Conservation (phyloP, 2,888 invertebrate species). For the Clostera curtula region DNA sequence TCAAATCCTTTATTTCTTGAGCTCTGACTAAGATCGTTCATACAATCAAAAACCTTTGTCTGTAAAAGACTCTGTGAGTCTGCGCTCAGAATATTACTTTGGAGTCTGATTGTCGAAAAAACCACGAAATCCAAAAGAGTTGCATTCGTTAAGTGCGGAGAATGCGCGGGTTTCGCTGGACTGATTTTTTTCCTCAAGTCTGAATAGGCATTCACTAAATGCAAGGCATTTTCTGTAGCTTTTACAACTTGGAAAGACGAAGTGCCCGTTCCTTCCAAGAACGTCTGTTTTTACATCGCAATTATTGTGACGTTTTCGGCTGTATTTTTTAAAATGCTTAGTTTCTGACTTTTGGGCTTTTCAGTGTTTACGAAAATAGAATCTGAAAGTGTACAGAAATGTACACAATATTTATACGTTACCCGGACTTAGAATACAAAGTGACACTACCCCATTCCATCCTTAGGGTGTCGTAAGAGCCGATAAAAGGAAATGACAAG, state of each 20-base stretch:
- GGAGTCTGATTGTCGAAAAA: conserved; percentile 65
- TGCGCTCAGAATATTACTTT: conserved; percentile 37
- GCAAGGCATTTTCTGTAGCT: conserved; percentile 60
- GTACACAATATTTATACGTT: no score
- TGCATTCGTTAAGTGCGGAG: conserved; percentile 63
- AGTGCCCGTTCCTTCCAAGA: conserved; percentile 61
- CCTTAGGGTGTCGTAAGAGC: no score
- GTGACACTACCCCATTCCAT: no score
- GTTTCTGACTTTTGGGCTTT: conserved; percentile 22
- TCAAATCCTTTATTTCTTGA: no score
- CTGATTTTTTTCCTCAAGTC: conserved; percentile 55
- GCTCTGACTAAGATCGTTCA: no score
- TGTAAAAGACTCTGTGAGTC: conserved; percentile 21
- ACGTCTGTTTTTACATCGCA: conserved; percentile 37
- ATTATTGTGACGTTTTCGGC: conserved; percentile 51
- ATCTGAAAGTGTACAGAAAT: no score
- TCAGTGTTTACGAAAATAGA: conserved; percentile 15
- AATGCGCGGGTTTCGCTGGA: conserved; percentile 45
- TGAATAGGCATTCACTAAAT: conserved; percentile 71
- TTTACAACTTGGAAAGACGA: conserved; percentile 64
- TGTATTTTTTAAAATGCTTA: no score
- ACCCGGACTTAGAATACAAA: no score
- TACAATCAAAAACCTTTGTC: conserved; percentile 25
- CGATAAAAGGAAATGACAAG: no score
- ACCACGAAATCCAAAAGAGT: conserved; percentile 54